Conservation (phyloP, 2,888 invertebrate genomes). For the Ophioninae sp. region DNA sequence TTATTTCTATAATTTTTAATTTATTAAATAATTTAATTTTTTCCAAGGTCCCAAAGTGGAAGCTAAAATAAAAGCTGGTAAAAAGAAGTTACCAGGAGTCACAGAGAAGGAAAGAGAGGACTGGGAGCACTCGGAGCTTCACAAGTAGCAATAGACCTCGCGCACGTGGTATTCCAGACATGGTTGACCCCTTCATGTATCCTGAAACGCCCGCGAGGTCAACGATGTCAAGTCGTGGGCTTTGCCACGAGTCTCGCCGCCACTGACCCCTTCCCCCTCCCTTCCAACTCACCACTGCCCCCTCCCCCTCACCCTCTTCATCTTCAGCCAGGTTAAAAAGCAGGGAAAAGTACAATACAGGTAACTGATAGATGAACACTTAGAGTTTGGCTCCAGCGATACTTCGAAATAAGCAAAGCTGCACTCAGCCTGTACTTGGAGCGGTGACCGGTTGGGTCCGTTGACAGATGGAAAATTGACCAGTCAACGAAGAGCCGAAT, state of each 20-base stretch:
- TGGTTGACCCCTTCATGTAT: slow-evolving; percentile 75
- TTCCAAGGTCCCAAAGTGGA: background rate
- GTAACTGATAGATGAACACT: background rate
- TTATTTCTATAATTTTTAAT: too few species aligned
- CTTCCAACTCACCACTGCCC: slow-evolving; percentile 43
- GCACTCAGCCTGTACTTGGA: too few species aligned
- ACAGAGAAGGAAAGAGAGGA: slow-evolving; percentile 11
- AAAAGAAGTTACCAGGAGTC: background rate
- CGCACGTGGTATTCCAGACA: slow-evolving; percentile 67
- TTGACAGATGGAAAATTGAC: too few species aligned
- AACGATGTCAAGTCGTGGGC: slow-evolving; percentile 75
- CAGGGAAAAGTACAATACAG: slow-evolving; percentile 5
- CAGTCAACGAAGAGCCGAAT: too few species aligned
- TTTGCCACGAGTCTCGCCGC: slow-evolving; percentile 65
- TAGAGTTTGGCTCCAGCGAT: slow-evolving; percentile 20
- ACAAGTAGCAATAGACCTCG: slow-evolving; percentile 72
- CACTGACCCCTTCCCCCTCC: slow-evolving; percentile 53
- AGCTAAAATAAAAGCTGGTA: background rate
- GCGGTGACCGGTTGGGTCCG: too few species aligned
- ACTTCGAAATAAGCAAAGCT: too few species aligned
- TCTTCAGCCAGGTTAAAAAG: background rate
- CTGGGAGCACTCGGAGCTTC: slow-evolving; percentile 66
- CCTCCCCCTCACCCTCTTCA: slow-evolving; percentile 12
- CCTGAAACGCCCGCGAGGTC: slow-evolving; percentile 74
- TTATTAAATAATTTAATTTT: too few species aligned